Evolutionary conservation across 2,888 invertebrate genomes (phyloP), one percentile per base, ranked within the genome.

Genomic region (Lypha dubia): DNA sequence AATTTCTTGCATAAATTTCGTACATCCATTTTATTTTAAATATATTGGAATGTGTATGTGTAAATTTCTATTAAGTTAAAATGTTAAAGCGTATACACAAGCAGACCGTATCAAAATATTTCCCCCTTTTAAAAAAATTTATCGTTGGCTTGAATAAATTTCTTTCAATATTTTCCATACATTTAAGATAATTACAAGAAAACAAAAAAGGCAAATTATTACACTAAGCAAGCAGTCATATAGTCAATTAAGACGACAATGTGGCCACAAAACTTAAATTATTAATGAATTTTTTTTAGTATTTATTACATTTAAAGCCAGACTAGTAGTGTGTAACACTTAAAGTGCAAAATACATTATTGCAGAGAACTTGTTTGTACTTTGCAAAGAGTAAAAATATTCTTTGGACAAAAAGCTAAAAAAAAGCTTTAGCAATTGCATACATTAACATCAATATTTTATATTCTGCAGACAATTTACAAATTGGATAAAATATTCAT

Each of bases 211-310:
- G 60, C 20, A 63, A 51, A 63, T 56, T 41, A 53, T 70, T 58
- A 62, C 56, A 44, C 46, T 38, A 70, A 63, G 62, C 24, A 63
- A 49, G 24, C 73, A 65, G 13, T 28, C 63, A 70, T 63, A 20
- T 17, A 71, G 70, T 71, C 71, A 80, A 76, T 71, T 84, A 67
- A 68, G 56, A 68, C 60, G 56, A 68, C 60, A 76, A 84, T 84
- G 71, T 84, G 71, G 71, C 75, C 79, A 76, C 71, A 84, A 80
- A 20, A 79, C 65, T 60, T 84, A 76, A 76, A 84, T 75, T 76
- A 84, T 80, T 76, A 84, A 76, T 76, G 60, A 38, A n/a, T n/a
- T n/a, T n/a, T 20, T 73, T 73, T 71, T 41, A 51, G 20, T 71
- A 71, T 76, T 67, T 79, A 76, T 80, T 76, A 71, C 49, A 83